These are phyloP conservation scores for Campoplex nolae DNA, from an alignment of 2,888 invertebrate genomes.

Conservation along the genomic window DNA sequence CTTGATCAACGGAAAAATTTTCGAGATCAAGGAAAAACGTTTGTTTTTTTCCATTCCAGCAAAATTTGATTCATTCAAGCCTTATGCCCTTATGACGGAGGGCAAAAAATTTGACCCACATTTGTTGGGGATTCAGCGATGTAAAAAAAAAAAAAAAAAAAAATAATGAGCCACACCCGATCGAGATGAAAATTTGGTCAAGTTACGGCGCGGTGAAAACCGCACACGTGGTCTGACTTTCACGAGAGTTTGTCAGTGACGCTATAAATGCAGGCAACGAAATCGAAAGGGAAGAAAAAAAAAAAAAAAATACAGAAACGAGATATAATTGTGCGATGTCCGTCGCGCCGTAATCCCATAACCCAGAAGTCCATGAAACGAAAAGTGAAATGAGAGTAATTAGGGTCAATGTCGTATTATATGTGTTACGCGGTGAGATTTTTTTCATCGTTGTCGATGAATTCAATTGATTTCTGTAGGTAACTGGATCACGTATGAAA, in stretches of 20 bases:
- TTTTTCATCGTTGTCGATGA: constrained; percentile 22
- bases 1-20: neutral
- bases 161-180: neutral
- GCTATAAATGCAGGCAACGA: neutral
- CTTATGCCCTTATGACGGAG: neutral
- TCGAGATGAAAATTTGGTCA: neutral
- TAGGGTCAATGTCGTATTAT: constrained; percentile 60
- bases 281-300: neutral
- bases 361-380: constrained; percentile 43
- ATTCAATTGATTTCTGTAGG: constrained; percentile 15
- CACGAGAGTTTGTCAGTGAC: constrained; percentile 1
- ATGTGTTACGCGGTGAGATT: constrained; percentile 28
- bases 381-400: constrained; percentile 54
- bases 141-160: neutral
- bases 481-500: constrained; percentile 29
- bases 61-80: neutral
- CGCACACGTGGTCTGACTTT: neutral
- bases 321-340: constrained; percentile 21
- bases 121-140: neutral
- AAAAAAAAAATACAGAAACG: neutral
- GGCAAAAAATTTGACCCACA: neutral
- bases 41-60: neutral
- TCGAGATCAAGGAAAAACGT: no score
- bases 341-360: constrained; percentile 13
- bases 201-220: neutral